Percentiles rank a stretch among this genome's conserved stretches.
Evolutionary conservation across 2,888 invertebrate species (phyloP).

Genomic region (Diploptera punctata): DNA sequence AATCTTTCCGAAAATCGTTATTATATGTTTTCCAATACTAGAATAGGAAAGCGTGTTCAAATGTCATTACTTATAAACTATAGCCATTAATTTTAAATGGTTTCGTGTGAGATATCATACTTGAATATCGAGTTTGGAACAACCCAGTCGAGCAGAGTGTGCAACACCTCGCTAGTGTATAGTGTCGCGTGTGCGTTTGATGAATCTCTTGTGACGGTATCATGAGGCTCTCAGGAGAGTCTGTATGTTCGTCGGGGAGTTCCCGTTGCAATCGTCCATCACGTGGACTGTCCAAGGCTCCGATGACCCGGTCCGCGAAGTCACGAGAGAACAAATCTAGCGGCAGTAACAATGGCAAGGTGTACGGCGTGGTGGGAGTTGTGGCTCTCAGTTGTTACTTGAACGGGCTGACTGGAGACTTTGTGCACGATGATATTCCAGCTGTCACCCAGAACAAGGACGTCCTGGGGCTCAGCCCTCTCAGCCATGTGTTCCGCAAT

Average conservation of each 20-base stretch:
- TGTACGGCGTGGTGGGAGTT: slow-evolving; percentile 66
- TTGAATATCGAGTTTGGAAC: no score
- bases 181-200: neutral
- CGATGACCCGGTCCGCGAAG: neutral
- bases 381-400: slow-evolving; percentile 74
- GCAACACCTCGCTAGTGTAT: neutral
- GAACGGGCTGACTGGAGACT: slow-evolving; percentile 79
- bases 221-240: slow-evolving; percentile 10
- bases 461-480: slow-evolving; percentile 71
- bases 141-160: no score
- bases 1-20: no score
- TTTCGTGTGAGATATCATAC: neutral
- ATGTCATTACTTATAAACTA: neutral
- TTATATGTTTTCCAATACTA: neutral
- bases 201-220: neutral
- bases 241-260: neutral
- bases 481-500: slow-evolving; percentile 70
- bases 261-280: neutral
- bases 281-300: neutral
- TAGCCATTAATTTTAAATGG: neutral
- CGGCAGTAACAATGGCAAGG: neutral
- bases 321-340: neutral
- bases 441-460: slow-evolving; percentile 83
- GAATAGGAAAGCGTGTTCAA: neutral
- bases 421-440: slow-evolving; percentile 88